These are phyloP conservation scores for Hemiscyllium ocellatum DNA, from an alignment of 2,113 vertebrate genomes.

Conservation along the genomic window DNA sequence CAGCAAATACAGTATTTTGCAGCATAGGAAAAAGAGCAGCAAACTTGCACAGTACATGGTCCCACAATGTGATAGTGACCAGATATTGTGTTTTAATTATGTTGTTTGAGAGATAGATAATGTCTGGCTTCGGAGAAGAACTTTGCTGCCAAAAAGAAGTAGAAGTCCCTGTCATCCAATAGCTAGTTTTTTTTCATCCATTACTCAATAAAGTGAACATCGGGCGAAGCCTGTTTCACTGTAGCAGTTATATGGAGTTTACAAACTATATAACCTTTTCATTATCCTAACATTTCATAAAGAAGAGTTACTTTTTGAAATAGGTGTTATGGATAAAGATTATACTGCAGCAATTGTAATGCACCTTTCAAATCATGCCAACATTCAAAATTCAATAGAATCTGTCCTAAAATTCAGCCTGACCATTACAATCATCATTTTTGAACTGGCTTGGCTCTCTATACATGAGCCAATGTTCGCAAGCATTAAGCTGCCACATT, in stretches of 20 bases:
- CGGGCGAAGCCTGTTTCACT: no score
- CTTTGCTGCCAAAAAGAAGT: not conserved
- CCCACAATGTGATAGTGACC: not conserved
- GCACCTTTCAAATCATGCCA: conserved; percentile 23
- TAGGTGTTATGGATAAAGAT: not conserved
- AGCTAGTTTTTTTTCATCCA: not conserved
- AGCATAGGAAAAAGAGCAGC: not conserved
- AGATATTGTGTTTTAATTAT: not conserved
- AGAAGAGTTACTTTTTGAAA: not conserved
- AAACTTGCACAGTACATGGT: not conserved
- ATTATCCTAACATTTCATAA: not conserved
- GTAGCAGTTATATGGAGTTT: not conserved
- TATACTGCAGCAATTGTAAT: not conserved
- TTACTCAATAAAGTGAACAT: not conserved
- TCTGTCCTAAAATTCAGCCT: no score
- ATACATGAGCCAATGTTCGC: not conserved
- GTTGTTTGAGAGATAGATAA: not conserved
- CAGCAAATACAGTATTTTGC: not conserved
- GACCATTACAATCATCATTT: not conserved
- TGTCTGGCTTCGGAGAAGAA: not conserved
- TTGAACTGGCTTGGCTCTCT: not conserved
- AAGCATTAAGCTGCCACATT: conserved; percentile 13
- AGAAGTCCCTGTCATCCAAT: not conserved
- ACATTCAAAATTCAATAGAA: not conserved
- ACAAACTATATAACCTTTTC: not conserved